Evolutionary conservation across 1,140 invertebrate genomes (phyloP), one percentile per base, ranked within the genome.

Genomic region (Pseudomyrmex flavicornis): DNA sequence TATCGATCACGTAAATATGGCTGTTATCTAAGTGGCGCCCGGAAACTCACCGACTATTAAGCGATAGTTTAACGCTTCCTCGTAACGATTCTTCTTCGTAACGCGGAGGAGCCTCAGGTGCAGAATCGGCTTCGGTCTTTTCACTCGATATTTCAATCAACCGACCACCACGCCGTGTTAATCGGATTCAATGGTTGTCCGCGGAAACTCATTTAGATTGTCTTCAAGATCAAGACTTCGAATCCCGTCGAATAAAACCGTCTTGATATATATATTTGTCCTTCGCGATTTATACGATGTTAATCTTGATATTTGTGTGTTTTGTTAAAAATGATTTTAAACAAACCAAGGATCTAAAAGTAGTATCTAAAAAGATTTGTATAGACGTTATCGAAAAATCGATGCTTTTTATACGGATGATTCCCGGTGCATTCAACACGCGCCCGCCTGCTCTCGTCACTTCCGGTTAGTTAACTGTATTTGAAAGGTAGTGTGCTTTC

Each of bases 401-500:
- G 87, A 70, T 52, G 26, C 50, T 75, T 86, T 76, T 84, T 61
- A 17, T 17, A 72, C 63, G 75, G 52, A 63, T 52, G 72, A 89
- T 88, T 90, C 84, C 72, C 50, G 68, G 35, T 61, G 84, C 76
- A 86, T 90, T 89, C 85, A 84, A 15, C 26, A 15, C 26, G 62
- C 61, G 83, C 73, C 87, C 90, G 85, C 66, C 86, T 87, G 73
- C 35, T 10, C 70, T 85, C 85, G 86, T 91, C 90, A 87, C 82
- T 91, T 91, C 87, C 90, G 89, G 90, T 91, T 91, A 91, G 90
- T 91, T 91, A 91, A 91, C 89, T 83, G 87, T 84, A 48, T 87
- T 88, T 79, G 88, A 82, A 87, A 82, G 84, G 58, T 61, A 79
- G 35, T 74, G 73, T 83, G 35, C 77, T 83, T 84, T 61, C 84